Base-by-base conservation (phyloP, 2,797 vertebrate species). In the Sebastes kiyomatsui region DNA sequence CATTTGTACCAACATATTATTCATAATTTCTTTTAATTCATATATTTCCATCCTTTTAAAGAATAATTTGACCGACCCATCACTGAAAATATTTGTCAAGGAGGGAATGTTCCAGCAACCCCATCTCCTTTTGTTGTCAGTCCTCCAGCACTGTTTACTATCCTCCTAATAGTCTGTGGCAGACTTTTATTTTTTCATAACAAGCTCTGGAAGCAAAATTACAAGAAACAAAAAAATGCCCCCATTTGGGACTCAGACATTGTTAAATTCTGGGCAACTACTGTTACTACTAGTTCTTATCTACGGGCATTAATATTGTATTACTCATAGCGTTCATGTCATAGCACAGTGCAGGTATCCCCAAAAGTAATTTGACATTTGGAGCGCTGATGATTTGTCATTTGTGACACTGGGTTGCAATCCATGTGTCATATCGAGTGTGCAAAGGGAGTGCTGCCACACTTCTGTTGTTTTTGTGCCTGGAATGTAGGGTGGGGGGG, bases 91-190 rank as follows among this genome's bases (percentile, higher is more conserved):
- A n/a, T 68, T 75, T 72, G 55, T 75, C 27, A 61, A 58, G 49
- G 42, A n/a, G 35, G 69, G 59, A 77, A 61, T 23, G 67, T 38
- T 55, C 49, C n/a, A 67, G 67, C 13, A 70, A 67, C 46, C 61
- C 60, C 70, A 38, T 55, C 33, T 65, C 20, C 27, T 67, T 77
- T 65, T 80, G 13, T 49, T 67, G 64, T 80, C 79, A 78, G 42
- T 67, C 13, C 25, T n/a, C 10, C 75, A 72, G 30, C 75, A 67
- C 14, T 75, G 68, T 79, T 78, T 54, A 38, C 13, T 8, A 22
- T 71, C 23, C 49, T 30, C 71, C 14, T 70, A 73, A 81, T 35
- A 42, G 22, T 81, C 20, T 18, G 62, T 59, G 75, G 13, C 42
- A 58, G 65, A 23, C 20, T 20, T 69, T 3, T 54, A 11, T 72